Conservation (phyloP, 2,797 vertebrate species). For the Apogon hyalosoma region DNA sequence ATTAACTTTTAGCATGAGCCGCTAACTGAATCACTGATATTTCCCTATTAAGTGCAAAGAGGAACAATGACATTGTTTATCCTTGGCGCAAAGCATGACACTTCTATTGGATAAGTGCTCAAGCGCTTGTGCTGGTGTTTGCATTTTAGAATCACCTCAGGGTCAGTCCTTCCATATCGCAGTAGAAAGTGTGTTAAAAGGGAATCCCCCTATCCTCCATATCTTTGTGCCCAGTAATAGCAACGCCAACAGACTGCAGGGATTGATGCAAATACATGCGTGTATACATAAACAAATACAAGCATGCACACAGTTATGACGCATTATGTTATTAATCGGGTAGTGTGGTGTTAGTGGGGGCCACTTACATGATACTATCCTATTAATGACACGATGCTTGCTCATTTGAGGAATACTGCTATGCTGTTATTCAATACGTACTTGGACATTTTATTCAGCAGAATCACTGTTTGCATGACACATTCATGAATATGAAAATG, state of each 20-base stretch:
- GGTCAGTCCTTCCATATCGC: slow-evolving; percentile 21
- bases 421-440: slow-evolving; percentile 28
- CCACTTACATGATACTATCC: too few species aligned
- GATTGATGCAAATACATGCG: slow-evolving; percentile 21
- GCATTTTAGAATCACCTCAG: slow-evolving; percentile 45
- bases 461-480: slow-evolving; percentile 47
- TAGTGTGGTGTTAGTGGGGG: slow-evolving; percentile 9
- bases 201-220: slow-evolving; percentile 39
- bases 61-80: slow-evolving; percentile 55
- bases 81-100: slow-evolving; percentile 53
- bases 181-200: slow-evolving; percentile 32
- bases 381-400: neutral
- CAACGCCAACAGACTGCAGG: slow-evolving; percentile 11
- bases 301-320: neutral
- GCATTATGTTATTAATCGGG: slow-evolving; percentile 38
- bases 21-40: slow-evolving; percentile 17
- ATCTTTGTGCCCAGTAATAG: slow-evolving; percentile 21
- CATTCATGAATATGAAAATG: slow-evolving; percentile 70
- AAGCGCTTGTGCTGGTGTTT: slow-evolving; percentile 57
- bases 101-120: slow-evolving; percentile 51
- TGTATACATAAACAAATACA: slow-evolving; percentile 6
- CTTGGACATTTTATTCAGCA: slow-evolving; percentile 31
- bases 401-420: slow-evolving; percentile 19
- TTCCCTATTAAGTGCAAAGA: slow-evolving; percentile 36
- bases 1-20: slow-evolving; percentile 10